These are phyloP conservation scores for Campopleginae sp. DNA, from an alignment of 2,888 invertebrate species.

Conservation along the genomic window DNA sequence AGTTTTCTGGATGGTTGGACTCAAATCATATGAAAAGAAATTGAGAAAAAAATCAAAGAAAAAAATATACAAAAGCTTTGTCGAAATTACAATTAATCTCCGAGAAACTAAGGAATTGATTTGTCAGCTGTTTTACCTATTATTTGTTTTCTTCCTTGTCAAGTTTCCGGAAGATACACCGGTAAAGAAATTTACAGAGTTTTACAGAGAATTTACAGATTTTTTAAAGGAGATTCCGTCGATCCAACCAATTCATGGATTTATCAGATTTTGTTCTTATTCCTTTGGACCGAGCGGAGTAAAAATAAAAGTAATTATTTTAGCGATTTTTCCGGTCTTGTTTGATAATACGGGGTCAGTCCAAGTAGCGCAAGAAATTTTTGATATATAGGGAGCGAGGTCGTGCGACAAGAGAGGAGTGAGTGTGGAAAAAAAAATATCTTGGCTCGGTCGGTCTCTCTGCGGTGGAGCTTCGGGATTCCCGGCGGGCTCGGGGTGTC, in stretches of 20 bases:
- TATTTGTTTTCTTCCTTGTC: too few species aligned
- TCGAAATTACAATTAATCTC: too few species aligned
- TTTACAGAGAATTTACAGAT: too few species aligned
- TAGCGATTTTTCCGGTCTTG: not conserved
- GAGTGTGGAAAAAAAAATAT: conserved; percentile 29
- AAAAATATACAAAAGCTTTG: too few species aligned
- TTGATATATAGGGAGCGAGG: conserved; percentile 12
- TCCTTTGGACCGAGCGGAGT: not conserved
- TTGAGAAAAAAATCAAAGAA: too few species aligned
- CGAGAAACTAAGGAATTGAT: too few species aligned
- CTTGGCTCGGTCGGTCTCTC: conserved; percentile 30
- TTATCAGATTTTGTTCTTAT: not conserved
- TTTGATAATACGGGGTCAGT: conserved; percentile 7
- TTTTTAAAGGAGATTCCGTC: too few species aligned
- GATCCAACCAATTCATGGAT: not conserved
- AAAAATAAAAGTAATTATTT: conserved; percentile 6
- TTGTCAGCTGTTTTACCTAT: too few species aligned
- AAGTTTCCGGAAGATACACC: too few species aligned
- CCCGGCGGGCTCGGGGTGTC: conserved; percentile 24
- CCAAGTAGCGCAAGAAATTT: conserved; percentile 11
- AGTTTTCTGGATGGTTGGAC: not conserved
- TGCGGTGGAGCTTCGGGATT: conserved; percentile 43
- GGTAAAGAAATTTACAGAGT: too few species aligned
- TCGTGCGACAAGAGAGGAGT: conserved; percentile 22
- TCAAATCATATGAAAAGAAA: too few species aligned